Evolutionary conservation across 2,113 vertebrate genomes (phyloP), one percentile per base, ranked within the genome.

Genomic region (Mixornis gularis): DNA sequence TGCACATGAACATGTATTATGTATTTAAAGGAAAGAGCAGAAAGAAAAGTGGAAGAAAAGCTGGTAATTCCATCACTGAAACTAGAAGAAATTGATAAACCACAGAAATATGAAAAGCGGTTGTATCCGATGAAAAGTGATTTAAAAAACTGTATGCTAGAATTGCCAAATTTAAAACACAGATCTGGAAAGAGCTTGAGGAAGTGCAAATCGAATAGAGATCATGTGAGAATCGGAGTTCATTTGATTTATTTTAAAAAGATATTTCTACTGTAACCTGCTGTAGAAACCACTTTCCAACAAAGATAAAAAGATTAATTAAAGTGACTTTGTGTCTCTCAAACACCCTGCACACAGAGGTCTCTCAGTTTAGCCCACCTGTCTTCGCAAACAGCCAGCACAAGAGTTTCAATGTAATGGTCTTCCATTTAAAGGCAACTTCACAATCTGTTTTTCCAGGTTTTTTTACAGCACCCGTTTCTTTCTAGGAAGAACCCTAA

Each of bases 201-300:
- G 97, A 98, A 97, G 97, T 98, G 78, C 97, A 98, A 89, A 97
- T 82, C 56, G 97, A 99, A 63, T 98, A 98, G 79, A 97, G 97
- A 95, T 97, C 98, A 97, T 98, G 98, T 98, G 90, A 96, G 97
- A 53, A 58, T 38, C 12, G 13, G 36, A 21, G 69, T 56, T 56
- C 5, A 51, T 7, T 17, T 0, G 1, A 41, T 20, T 53, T 40
- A 7, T 69, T 92, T 87, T 15, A 4, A 32, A 36, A 70, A 29
- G 2, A 17, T 4, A 34, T 49, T 58, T 78, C 29, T 40, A 62
- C 22, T 51, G 34, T 76, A 62, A 62, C 29, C n/a, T 55, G 13
- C 17, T 76, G n/a, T 22, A 48, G 56, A 66, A 89, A 58, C 15
- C 25, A 44, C 34, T 70, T 89, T 13, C 27, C 7, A 64, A n/a